Evolutionary conservation across 2,113 vertebrate species (phyloP).

Genomic region (Halcyon senegalensis): DNA sequence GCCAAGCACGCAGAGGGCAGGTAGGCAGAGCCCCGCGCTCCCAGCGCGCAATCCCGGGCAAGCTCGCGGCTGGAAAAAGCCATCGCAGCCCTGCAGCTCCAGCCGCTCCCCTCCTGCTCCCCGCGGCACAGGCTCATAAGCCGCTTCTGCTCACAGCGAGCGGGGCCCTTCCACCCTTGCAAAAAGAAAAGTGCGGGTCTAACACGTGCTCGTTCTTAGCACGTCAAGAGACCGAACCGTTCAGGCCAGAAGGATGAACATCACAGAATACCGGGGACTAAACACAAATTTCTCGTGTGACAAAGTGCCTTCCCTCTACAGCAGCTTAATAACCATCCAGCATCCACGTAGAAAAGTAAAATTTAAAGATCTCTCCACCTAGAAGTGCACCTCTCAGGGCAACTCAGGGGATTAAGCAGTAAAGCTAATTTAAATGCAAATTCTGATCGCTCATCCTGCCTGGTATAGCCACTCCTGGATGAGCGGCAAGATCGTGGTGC

Average conservation of each 20-base stretch:
- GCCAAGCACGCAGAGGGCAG: conserved; percentile 6
- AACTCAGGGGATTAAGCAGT: background rate
- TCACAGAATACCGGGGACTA: background rate
- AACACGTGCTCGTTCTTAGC: background rate
- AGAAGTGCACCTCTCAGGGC: background rate
- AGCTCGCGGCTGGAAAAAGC: background rate
- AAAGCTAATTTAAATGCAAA: conserved; percentile 18
- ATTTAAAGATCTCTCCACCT: background rate
- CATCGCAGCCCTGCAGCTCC: background rate
- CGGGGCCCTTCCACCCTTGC: background rate
- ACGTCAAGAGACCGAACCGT: background rate
- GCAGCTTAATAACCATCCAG: background rate
- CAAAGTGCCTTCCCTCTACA: background rate
- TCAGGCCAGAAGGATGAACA: background rate
- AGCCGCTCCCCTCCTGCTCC: background rate
- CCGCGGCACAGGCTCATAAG: background rate
- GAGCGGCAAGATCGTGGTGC: background rate
- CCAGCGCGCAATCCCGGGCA: background rate
- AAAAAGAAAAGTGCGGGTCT: background rate
- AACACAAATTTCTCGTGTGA: background rate
- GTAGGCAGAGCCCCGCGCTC: background rate
- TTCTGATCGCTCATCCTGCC: background rate
- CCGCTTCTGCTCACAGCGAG: background rate
- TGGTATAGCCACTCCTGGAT: background rate
- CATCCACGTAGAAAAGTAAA: background rate